Evolutionary conservation across 2,113 vertebrate species (phyloP), one percentile per base, ranked within the genome.

Genomic region (Enhydra lutris): DNA sequence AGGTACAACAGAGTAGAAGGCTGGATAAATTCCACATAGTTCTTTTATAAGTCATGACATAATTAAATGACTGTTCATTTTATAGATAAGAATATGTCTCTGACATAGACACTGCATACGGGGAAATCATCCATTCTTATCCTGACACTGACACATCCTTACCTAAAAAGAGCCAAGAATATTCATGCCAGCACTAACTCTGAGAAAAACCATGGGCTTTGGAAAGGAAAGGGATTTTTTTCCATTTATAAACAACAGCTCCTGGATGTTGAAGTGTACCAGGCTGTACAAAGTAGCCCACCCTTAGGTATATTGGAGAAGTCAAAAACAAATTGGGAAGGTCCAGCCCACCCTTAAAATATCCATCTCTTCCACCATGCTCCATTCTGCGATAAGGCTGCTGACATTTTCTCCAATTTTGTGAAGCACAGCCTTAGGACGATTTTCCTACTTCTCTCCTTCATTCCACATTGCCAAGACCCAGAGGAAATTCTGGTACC

Each of bases 31-130:
- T 80, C 76, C 5, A 71, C 50, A 82, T 18, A 81, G 36, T 69
- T 45, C 82, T 97, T 97, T 97, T 82, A 97, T 97, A 97, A 91
- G 78, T 78, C 42, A 39, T 83, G 95, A 45, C 61, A 97, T 94
- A 97, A 98, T 98, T 93, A 97, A 97, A 95, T 86, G 81, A 85
- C 71, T 91, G 10, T 93, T 96, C 94, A 80, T 91, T 97, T 97
- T 93, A 85, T 94, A 96, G 97, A 80, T 89, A 95, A 96, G 80
- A 57, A 57, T 45, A 4, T 85, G 20, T 95, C 78, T 97, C 94
- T 95, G 84, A 96, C 81, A 74, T 59, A 93, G 91, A 94, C n/a
- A 57, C 59, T 39, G 34, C 79, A 55, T 88, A 63, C 81, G 94
- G 42, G 67, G 82, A 95, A 96, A 83, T 86, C 34, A 80, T 63